These are phyloP conservation scores for Steinernema feltiae DNA, from an alignment of 1,140 invertebrate species.

Conservation along the genomic window DNA sequence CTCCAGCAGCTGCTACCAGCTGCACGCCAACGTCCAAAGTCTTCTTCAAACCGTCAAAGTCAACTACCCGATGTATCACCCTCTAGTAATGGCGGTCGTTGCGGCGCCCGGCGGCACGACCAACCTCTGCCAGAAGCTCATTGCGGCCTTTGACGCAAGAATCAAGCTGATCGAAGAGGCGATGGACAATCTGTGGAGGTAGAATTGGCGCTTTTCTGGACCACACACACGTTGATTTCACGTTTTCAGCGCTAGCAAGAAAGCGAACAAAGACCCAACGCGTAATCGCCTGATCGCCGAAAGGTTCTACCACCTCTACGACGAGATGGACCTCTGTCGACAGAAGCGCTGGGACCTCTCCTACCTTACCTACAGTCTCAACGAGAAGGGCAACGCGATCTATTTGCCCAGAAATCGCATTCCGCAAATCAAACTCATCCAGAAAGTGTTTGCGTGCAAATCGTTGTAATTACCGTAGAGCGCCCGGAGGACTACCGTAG, in stretches of 20 bases:
- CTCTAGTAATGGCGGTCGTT: neutral
- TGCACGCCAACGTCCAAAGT: neutral
- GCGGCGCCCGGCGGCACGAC: neutral
- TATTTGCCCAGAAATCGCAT: neutral
- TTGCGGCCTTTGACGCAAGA: neutral
- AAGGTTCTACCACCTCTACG: constrained; percentile 11
- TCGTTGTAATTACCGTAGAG: no score
- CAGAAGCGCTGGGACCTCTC: constrained; percentile 3
- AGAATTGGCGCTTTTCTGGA: neutral
- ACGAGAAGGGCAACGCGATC: neutral
- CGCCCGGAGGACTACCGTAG: no score
- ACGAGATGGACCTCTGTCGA: neutral
- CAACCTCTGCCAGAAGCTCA: neutral
- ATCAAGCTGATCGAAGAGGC: neutral
- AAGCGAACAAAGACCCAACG: neutral
- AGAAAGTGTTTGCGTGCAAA: neutral
- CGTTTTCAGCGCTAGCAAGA: neutral
- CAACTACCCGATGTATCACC: neutral
- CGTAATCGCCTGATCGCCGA: neutral
- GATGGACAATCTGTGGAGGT: constrained; percentile 4
- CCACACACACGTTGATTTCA: neutral
- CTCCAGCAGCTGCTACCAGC: neutral
- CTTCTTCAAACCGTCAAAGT: constrained; percentile 7
- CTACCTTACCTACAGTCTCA: neutral
- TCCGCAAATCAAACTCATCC: constrained; percentile 1